Conservation (phyloP, 2,113 vertebrate genomes). For the Sander vitreus region DNA sequence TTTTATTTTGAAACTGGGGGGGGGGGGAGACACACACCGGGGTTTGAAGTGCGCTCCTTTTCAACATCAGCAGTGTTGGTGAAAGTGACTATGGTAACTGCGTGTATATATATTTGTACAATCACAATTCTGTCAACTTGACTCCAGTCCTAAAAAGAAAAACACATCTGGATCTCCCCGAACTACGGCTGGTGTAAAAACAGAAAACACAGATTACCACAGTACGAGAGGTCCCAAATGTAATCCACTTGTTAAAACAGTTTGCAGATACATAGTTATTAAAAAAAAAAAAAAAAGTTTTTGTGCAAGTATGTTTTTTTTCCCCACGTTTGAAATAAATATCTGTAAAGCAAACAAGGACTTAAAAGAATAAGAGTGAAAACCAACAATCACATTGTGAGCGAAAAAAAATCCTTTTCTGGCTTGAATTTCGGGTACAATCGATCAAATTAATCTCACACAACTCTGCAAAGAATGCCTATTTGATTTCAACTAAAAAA, state of each 20-base stretch:
- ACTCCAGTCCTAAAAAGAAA: conserved; percentile 24
- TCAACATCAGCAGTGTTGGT: conserved; percentile 38
- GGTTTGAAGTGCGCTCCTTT: conserved; percentile 22
- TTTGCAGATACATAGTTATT: conserved; percentile 60
- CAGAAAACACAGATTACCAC: conserved; percentile 49
- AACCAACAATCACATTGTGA: conserved; percentile 69
- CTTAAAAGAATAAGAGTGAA: conserved; percentile 50
- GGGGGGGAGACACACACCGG: not conserved
- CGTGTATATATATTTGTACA: conserved; percentile 49
- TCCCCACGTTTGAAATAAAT: conserved; percentile 81
- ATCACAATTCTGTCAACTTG: conserved; percentile 28
- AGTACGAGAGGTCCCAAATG: conserved; percentile 60
- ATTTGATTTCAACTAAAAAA: conserved; percentile 61
- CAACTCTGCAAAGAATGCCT: conserved; percentile 65
- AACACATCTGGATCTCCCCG: conserved; percentile 24
- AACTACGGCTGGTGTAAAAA: conserved; percentile 54
- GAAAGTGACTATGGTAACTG: conserved; percentile 11
- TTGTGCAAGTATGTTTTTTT: conserved; percentile 64
- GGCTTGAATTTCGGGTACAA: conserved; percentile 57
- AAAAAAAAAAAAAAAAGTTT: conserved; percentile 55
- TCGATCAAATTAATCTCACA: conserved; percentile 69
- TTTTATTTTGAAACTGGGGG: not conserved
- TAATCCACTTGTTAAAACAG: conserved; percentile 53
- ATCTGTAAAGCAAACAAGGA: conserved; percentile 73
- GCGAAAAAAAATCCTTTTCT: conserved; percentile 44